Base-by-base conservation (phyloP, 2,113 vertebrate species). In the Anarhynchus alexandrinus region DNA sequence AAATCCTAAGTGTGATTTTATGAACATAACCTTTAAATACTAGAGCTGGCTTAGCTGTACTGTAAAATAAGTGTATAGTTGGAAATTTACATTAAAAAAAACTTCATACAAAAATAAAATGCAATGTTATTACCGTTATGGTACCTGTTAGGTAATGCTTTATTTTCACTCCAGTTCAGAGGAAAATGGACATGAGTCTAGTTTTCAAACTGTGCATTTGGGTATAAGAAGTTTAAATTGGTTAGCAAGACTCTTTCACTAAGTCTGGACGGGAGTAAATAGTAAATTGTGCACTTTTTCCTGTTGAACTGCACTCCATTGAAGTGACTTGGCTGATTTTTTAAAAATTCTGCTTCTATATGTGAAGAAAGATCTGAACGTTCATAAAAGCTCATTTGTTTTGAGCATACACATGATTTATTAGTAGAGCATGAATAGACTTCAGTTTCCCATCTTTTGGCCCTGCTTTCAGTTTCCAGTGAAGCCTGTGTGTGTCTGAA, bases 361-460 rank as follows among this genome's bases (percentile, higher is more conserved):
- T 42, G 20, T 86, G 72, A 84, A 95, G 80, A 78, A 83, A 84
- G 52, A 86, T 59, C 32, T 74, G 65, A 93, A 71, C 4, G 8
- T 62, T 94, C 55, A 78, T 91, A 86, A 71, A 86, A 71, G 86
- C 65, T 86, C 52, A 51, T 86, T 92, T 96, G 80, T 97, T 95
- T 80, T 66, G 47, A 91, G 59, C 80, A 58, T 76, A 57, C 40
- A 36, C 20, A 25, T 69, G 30, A 71, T 85, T 84, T 96, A 88
- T 74, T 89, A 89, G 57, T 1, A 0, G 57, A 74, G 70, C 32
- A 79, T 89, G 70, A 96, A 91, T 91, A 90, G 81, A 32, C 84
- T 87, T 95, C 61, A 95, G 84, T 96, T 93, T 84, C 23, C 55
- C 38, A 38, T 84, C 34, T 78, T 94, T 70, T 95, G 89, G 86